Percentiles rank a stretch among this genome's conserved stretches.
These are phyloP conservation scores for Hydropsyche betteni DNA, from an alignment of 2,888 invertebrate genomes.

Conservation along the genomic window DNA sequence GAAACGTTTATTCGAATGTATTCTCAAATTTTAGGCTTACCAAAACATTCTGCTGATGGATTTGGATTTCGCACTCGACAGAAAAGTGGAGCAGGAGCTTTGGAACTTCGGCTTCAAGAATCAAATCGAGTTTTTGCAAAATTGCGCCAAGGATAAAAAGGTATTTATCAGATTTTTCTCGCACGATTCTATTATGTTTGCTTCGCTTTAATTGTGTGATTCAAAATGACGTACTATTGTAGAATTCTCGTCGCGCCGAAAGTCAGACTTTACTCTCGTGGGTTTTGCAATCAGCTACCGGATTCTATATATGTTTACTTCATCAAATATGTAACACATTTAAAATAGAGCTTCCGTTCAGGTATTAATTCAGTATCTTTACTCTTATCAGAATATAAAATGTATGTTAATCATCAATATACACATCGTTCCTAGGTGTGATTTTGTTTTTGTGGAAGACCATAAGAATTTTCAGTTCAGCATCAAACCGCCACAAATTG, in stretches of 20 bases:
- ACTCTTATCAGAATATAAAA: background rate
- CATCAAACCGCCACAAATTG: constrained; percentile 64
- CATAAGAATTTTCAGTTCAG: constrained; percentile 6
- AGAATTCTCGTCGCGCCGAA: constrained; percentile 79
- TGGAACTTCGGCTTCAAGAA: constrained; percentile 91
- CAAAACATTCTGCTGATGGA: constrained; percentile 81
- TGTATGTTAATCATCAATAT: background rate
- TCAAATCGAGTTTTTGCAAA: constrained; percentile 82
- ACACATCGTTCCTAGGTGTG: constrained; percentile 36
- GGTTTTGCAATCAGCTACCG: constrained; percentile 85
- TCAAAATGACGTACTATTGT: constrained; percentile 43
- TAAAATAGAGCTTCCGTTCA: constrained; percentile 82
- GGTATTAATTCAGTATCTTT: constrained; percentile 54
- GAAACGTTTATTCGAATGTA: background rate
- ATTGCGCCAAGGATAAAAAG: constrained; percentile 81
- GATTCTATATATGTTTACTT: constrained; percentile 82
- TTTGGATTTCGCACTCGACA: constrained; percentile 86
- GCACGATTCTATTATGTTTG: background rate
- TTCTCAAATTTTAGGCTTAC: constrained; percentile 64
- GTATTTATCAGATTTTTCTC: constrained; percentile 57
- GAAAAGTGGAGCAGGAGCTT: constrained; percentile 88
- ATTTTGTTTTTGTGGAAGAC: constrained; percentile 38
- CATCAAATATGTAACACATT: constrained; percentile 85
- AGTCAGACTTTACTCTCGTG: constrained; percentile 80
- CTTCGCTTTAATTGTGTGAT: background rate